Evolutionary conservation across 2,797 vertebrate genomes (phyloP).

Genomic region (Oophaga sylvatica): DNA sequence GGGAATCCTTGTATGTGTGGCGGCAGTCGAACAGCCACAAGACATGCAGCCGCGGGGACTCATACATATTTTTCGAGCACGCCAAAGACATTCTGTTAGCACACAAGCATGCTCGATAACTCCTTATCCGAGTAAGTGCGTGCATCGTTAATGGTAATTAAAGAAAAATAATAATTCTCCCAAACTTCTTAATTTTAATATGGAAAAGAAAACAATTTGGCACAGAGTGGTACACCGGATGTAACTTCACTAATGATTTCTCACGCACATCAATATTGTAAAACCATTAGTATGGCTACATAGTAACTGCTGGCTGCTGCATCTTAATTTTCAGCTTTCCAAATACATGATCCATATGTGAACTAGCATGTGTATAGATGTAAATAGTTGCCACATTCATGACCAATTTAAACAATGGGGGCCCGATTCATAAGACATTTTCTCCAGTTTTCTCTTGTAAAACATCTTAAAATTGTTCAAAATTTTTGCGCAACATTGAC

Average conservation of each 20-base stretch:
- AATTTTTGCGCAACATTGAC: too few species aligned
- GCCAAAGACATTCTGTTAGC: too few species aligned
- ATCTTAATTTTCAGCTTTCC: neutral
- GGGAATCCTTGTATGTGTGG: too few species aligned
- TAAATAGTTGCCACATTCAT: neutral
- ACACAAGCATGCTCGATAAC: too few species aligned
- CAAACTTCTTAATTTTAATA: neutral
- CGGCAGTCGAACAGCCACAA: too few species aligned
- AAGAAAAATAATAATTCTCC: neutral
- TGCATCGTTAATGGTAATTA: too few species aligned
- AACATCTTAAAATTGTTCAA: too few species aligned
- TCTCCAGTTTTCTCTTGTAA: too few species aligned
- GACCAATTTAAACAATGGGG: neutral
- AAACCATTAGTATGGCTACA: neutral
- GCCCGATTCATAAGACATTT: neutral
- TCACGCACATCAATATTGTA: neutral
- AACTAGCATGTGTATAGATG: neutral
- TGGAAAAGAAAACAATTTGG: neutral
- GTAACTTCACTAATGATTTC: neutral
- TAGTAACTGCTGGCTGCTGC: neutral
- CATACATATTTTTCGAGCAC: too few species aligned
- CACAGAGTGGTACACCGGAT: neutral
- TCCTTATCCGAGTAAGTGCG: too few species aligned
- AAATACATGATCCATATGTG: too few species aligned
- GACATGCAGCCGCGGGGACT: too few species aligned